These are phyloP conservation scores for Ailuropoda melanoleuca DNA, from an alignment of 2,113 vertebrate genomes.

Conservation along the genomic window DNA sequence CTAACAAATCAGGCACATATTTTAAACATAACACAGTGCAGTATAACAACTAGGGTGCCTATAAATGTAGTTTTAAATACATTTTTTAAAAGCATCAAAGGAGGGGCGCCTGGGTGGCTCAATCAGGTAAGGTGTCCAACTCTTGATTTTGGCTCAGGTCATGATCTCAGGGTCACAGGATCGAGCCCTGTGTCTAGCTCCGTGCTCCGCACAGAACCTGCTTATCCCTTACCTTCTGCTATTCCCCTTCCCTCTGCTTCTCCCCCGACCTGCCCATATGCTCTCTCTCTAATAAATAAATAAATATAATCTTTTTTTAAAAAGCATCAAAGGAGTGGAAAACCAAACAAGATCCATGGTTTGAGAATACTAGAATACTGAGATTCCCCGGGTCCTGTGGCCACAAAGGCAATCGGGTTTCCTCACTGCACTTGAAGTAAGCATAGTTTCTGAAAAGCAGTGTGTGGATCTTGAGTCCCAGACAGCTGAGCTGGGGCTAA, in stretches of 20 bases:
- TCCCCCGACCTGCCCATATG: too few species aligned
- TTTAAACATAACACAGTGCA: background rate
- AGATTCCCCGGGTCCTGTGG: background rate
- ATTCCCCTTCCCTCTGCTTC: background rate
- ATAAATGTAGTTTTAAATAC: background rate
- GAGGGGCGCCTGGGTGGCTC: background rate
- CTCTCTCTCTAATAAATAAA: background rate
- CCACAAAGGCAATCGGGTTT: background rate
- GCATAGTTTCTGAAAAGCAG: background rate
- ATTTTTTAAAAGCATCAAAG: background rate
- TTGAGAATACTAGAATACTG: background rate
- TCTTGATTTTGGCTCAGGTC: background rate
- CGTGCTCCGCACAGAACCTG: too few species aligned
- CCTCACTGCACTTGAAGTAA: background rate
- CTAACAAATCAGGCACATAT: constrained; percentile 40
- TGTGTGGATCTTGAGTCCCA: background rate
- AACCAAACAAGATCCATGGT: background rate
- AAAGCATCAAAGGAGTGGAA: background rate
- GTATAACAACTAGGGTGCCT: background rate
- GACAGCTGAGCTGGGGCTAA: background rate
- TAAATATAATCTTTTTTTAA: too few species aligned
- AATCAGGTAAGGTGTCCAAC: background rate
- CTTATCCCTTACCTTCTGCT: background rate
- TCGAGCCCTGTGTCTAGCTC: accelerated
- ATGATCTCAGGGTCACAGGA: background rate